Percentiles rank a stretch among this genome's conserved stretches.
Conservation (phyloP, 2,888 invertebrate species). For the Pseudococcus jackbeardsleyi region DNA sequence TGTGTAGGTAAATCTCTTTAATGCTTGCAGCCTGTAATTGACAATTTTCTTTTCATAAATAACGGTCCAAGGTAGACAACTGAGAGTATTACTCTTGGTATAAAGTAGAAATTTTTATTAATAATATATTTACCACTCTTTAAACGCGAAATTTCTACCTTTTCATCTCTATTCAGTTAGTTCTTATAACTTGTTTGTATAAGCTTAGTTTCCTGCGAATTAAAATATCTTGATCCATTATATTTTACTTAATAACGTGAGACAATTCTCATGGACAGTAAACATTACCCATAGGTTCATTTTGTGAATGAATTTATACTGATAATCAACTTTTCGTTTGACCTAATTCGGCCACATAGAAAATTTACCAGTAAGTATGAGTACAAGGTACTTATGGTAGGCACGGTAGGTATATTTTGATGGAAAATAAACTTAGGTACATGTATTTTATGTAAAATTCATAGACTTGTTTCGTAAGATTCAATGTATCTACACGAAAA, state of each 20-base stretch:
- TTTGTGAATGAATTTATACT: slow-evolving; percentile 18
- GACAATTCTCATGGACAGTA: slow-evolving; percentile 20
- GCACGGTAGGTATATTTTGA: slow-evolving; percentile 5
- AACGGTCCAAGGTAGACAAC: neutral
- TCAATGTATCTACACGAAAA: neutral
- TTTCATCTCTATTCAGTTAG: slow-evolving; percentile 4
- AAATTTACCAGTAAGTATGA: neutral
- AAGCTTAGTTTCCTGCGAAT: slow-evolving; percentile 19
- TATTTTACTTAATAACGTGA: slow-evolving; percentile 29
- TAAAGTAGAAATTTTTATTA: slow-evolving; percentile 40
- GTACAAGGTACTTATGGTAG: neutral
- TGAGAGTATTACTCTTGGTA: neutral
- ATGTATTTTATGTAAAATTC: neutral
- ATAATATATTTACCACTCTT: slow-evolving; percentile 16
- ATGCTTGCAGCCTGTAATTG: neutral
- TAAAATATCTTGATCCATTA: neutral
- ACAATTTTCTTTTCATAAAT: slow-evolving; percentile 23
- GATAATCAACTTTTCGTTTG: slow-evolving; percentile 17
- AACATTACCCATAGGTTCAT: slow-evolving; percentile 22
- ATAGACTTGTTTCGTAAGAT: neutral
- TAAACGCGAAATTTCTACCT: slow-evolving; percentile 27
- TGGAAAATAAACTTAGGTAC: neutral
- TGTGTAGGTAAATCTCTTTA: neutral
- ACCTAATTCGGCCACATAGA: slow-evolving; percentile 25
- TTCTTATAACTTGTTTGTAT: slow-evolving; percentile 27